A percentile compares a stretch with the other conserved stretches of the same genome.
Conservation (phyloP, 30 jellyfish, hydroid and myxozoan species). For the Aurelia aurita complex sp. Pacific region DNA sequence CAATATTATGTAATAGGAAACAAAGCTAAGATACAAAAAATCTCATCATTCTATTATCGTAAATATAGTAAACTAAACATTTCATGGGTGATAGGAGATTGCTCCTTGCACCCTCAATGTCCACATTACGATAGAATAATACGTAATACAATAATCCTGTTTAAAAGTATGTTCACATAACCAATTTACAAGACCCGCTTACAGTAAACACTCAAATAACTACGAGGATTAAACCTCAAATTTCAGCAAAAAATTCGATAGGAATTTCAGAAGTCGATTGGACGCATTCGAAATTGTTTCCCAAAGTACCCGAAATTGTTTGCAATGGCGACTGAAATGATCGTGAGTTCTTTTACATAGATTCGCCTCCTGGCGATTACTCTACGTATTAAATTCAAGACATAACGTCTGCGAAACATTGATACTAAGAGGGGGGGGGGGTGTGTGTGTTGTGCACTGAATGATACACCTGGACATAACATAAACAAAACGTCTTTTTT, state of each 20-base stretch:
- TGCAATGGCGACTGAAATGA: too few species aligned
- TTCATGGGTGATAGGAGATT: conserved; percentile 27
- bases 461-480: too few species aligned
- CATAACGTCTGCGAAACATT: too few species aligned
- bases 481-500: too few species aligned
- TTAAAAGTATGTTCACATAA: conserved; percentile 64
- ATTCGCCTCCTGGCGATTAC: too few species aligned
- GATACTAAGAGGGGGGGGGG: too few species aligned
- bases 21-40: conserved; percentile 68
- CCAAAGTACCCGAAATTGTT: too few species aligned
- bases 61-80: conserved; percentile 66
- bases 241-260: not conserved
- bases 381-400: too few species aligned
- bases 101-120: conserved; percentile 26
- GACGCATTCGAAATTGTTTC: too few species aligned
- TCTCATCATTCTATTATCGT: conserved; percentile 72
- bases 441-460: too few species aligned
- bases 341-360: too few species aligned
- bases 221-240: not conserved
- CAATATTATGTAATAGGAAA: conserved; percentile 60
- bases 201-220: conserved; percentile 55
- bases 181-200: conserved; percentile 63
- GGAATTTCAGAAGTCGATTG: not conserved
- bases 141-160: conserved; percentile 37
- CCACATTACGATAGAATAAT: conserved; percentile 46